Base-by-base conservation (phyloP, 2,113 vertebrate genomes). In the Lates calcarifer region DNA sequence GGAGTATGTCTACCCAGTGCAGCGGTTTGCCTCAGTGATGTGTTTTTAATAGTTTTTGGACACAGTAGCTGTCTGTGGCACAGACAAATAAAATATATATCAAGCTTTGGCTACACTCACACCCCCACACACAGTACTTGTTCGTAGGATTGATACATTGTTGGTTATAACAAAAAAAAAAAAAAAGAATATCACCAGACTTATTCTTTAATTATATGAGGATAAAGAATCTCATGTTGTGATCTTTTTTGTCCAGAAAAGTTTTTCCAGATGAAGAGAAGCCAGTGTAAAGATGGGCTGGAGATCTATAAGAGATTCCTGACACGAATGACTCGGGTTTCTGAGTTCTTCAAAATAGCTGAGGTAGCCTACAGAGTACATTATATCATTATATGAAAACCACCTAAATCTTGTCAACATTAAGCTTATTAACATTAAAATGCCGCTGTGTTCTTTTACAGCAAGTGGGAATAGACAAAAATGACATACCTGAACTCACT, bases 381-480 rank as follows among this genome's bases (percentile, higher is more conserved):
- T 37, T 37, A 12, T 24, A 12, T 47, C 12, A 60, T 57, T n/a
- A n/a, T n/a, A n/a, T 58, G n/a, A 49, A 56, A 6, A 64, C 4
- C 24, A 78, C 53, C 31, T 58, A 1, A 35, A n/a, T 58, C 1
- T 9, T 14, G 3, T 11, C n/a, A n/a, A n/a, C n/a, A 3, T 51
- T 18, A n/a, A n/a, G 5, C 2, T 28, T 64, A 2, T 41, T 66
- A 28, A 45, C 82, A 84, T 55, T 76, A 2, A 90, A 45, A 84
- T 76, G 17, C 51, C 49, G 17, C 5, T 53, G 39, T 78, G 18
- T 83, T 66, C 31, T 90, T 90, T 86, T 77, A 87, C 95, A 99
- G 98, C 97, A 99, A 97, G 96, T 99, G 90, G 98, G 98, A 91
- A 99, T 99, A 91, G 98, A 99, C 93, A 99, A 99, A 94, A 98